Evolutionary conservation across 2,888 invertebrate genomes (phyloP), one percentile per base, ranked within the genome.

Genomic region (Drosophila nr. perissopoda): DNA sequence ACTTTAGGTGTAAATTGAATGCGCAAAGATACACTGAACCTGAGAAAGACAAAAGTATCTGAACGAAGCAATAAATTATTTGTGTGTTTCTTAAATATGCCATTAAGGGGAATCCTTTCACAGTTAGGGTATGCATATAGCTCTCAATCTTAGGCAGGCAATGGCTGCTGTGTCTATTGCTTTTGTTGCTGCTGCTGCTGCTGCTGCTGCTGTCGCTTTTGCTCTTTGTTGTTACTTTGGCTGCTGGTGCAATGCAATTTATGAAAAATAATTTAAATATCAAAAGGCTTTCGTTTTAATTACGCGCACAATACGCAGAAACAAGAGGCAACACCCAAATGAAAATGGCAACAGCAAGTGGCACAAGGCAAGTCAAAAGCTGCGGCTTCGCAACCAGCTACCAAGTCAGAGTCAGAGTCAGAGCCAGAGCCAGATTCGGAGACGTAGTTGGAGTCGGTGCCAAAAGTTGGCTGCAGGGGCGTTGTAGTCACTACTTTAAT

Each of bases 251-350:
- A 84, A 90, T 89, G 87, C 87, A 88, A 88, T 91, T 88, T 88
- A 91, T 88, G 90, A 89, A 88, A 88, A 91, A 87, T 89, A 88
- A 88, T 88, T 88, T 89, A 89, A 88, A 88, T 88, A 88, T 91
- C 87, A 88, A 88, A 88, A 91, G 91, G 91, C 91, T 88, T 88
- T 89, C 91, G 85, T 88, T 88, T 88, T 88, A 88, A 88, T 88
- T 88, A 88, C 91, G 91, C 87, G 70, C 89, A 71, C 88, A 89
- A 73, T 74, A 85, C 76, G 81, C 51, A 83, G 83, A 75, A 78
- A 58, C 70, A 77, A 72, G 27, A 49, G 63, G 65, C 63, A 59
- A 60, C 68, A 46, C 46, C 46, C 46, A 53, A 53, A 70, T 61
- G 63, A 61, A 65, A 67, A 60, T 46, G 46, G 64, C 70, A 71